These are phyloP conservation scores for Monoplex corrugatus DNA, from an alignment of 2,888 invertebrate species.

Conservation along the genomic window DNA sequence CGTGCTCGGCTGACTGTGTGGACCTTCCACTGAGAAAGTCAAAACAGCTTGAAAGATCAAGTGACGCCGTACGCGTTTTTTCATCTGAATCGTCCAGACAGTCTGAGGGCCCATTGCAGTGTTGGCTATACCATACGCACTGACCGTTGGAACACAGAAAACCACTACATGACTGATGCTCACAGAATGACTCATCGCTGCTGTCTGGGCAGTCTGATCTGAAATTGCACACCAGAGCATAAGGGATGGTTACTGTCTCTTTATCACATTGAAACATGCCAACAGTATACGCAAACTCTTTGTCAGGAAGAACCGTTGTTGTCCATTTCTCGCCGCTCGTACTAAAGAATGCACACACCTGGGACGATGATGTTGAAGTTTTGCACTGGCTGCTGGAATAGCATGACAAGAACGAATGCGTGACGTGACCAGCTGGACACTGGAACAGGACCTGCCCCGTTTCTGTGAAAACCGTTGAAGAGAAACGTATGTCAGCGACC, in stretches of 20 bases:
- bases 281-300: background rate
- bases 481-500: background rate
- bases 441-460: background rate
- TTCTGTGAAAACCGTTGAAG: too few relatives aligned
- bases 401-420: background rate
- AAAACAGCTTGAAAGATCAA: background rate
- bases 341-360: background rate
- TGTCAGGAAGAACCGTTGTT: background rate
- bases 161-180: background rate
- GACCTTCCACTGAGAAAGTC: background rate
- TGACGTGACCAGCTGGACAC: background rate
- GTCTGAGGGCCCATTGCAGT: background rate
- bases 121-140: background rate
- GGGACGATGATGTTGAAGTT: background rate
- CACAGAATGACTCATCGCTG: constrained; percentile 11
- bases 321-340: background rate
- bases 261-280: background rate
- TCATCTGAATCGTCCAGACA: constrained; percentile 31
- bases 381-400: background rate
- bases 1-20: background rate
- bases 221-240: constrained; percentile 10
- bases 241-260: background rate
- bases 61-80: background rate
- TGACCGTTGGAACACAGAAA: constrained; percentile 10
- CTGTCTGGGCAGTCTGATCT: background rate